phyloP scores from a whole-genome alignment of 2,113 vertebrate species.

The Gorsachius goisagi region DNA sequence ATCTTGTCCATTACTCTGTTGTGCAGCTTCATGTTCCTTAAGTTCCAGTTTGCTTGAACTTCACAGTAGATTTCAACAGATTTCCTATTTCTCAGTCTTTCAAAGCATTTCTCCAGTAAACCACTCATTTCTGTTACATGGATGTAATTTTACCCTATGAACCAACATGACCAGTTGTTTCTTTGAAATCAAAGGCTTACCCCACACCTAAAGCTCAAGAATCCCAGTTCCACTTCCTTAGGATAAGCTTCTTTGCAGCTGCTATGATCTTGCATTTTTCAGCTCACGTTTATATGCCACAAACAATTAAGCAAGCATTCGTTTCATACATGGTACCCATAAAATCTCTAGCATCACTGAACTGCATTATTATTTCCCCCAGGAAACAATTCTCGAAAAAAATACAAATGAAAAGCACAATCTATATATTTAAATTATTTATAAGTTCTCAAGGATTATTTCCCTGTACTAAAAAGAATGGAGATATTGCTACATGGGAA shows the following conservation, averaged over 20 bases:
- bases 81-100: accelerated
- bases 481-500: not conserved
- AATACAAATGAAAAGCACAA: not conserved
- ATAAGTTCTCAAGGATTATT: not conserved
- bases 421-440: constrained; percentile 16
- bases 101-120: not conserved
- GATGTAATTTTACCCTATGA: not conserved
- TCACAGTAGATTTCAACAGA: not conserved
- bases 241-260: not conserved
- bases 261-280: not conserved
- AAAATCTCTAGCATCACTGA: not conserved
- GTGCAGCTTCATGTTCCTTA: not conserved
- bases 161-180: not conserved
- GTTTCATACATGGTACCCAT: not conserved
- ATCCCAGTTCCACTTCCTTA: not conserved
- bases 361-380: not conserved
- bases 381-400: not conserved
- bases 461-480: not conserved
- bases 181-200: not conserved
- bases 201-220: not conserved
- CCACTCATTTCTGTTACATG: not conserved
- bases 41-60: not conserved
- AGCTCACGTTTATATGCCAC: not conserved
- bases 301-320: constrained; percentile 19
- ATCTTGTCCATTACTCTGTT: not conserved